These are phyloP conservation scores for Ranitomeya variabilis DNA, from an alignment of 2,113 vertebrate species.

Conservation along the genomic window DNA sequence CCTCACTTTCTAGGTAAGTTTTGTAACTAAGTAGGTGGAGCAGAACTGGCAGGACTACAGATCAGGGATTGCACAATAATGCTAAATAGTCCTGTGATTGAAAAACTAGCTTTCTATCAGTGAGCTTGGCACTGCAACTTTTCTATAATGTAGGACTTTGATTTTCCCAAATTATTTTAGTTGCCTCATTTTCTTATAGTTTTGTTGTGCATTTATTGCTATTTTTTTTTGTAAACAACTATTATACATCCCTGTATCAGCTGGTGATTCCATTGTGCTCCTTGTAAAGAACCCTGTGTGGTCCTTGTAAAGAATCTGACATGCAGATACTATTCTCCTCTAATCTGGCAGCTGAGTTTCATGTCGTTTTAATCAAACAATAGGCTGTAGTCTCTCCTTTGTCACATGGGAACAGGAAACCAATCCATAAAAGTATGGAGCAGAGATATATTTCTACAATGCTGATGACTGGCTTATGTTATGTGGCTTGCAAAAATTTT, in stretches of 20 bases:
- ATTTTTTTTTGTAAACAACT: not conserved
- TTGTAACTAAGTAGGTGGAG: not conserved
- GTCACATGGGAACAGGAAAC: not conserved
- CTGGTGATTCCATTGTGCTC: not conserved
- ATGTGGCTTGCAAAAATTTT: too few species aligned
- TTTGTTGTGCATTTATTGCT: not conserved
- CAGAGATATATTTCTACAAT: not conserved
- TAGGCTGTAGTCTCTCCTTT: not conserved
- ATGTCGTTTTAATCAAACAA: conserved; percentile 5
- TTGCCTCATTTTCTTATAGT: not conserved
- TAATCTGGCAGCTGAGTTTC: not conserved
- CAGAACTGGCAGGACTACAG: not conserved
- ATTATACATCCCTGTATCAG: not conserved
- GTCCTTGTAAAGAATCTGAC: not conserved
- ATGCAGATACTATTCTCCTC: not conserved
- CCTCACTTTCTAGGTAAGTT: not conserved
- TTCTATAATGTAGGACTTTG: not conserved
- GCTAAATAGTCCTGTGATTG: not conserved
- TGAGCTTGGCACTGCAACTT: not conserved
- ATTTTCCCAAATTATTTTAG: not conserved
- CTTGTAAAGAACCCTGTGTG: not conserved
- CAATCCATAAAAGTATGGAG: not conserved
- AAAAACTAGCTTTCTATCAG: not conserved
- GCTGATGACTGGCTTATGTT: not conserved
- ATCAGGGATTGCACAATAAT: not conserved